Evolutionary conservation across 2,888 invertebrate genomes (phyloP).

Genomic region (Chrysodeixis includens): DNA sequence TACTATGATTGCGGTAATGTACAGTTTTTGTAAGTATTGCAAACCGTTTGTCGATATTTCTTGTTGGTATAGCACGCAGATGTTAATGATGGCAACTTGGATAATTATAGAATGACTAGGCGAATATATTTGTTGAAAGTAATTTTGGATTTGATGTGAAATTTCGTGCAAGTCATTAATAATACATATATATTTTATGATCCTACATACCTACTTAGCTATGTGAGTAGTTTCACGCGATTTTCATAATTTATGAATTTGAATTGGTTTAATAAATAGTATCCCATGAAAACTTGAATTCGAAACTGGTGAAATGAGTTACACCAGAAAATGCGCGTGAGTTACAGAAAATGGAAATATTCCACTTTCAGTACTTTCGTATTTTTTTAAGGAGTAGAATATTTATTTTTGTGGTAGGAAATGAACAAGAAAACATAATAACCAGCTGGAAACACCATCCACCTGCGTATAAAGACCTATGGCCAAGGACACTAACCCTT

Average conservation of each 20-base stretch:
- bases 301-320: no score
- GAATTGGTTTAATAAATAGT: no score
- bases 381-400: no score
- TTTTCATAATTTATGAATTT: no score
- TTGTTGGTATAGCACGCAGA: not conserved
- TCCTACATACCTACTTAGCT: no score
- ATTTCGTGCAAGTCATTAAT: not conserved
- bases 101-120: not conserved
- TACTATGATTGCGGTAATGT: slow-evolving; percentile 6
- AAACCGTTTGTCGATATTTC: not conserved
- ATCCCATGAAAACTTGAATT: no score
- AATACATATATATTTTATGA: not conserved
- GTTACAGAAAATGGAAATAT: no score
- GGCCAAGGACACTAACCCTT: slow-evolving; percentile 15
- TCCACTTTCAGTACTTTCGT: no score
- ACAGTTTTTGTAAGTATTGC: not conserved
- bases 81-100: not conserved
- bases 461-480: not conserved
- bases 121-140: not conserved
- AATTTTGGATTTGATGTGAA: not conserved
- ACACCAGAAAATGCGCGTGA: no score
- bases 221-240: no score
- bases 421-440: not conserved
- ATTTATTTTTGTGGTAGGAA: no score
- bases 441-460: not conserved